These are phyloP conservation scores for Poecilobothrus nobilitatus DNA, from an alignment of 2,888 invertebrate species.

Conservation along the genomic window DNA sequence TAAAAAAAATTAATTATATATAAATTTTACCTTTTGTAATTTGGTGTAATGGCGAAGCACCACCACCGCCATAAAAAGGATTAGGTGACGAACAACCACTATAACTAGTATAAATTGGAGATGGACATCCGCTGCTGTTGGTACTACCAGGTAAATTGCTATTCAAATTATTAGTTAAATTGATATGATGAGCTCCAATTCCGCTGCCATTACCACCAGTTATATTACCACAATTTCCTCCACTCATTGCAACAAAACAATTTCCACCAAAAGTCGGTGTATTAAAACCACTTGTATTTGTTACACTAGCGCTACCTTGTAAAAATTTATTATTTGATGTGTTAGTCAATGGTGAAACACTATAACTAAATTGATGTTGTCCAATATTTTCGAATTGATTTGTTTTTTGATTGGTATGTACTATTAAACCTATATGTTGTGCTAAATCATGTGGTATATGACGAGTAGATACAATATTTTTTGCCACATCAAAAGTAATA, in stretches of 20 bases:
- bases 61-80: constrained; percentile 32
- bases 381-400: constrained; percentile 36
- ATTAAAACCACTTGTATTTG: constrained; percentile 22
- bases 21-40: constrained; percentile 52
- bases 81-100: constrained; percentile 41
- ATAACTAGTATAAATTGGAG: constrained; percentile 47
- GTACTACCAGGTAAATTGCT: constrained; percentile 24
- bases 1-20: constrained; percentile 48
- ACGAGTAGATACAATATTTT: constrained; percentile 44
- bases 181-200: constrained; percentile 26
- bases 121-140: constrained; percentile 41
- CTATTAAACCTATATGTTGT: constrained; percentile 48
- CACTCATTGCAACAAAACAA: not conserved
- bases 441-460: constrained; percentile 48
- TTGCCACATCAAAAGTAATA: constrained; percentile 41
- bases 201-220: constrained; percentile 14
- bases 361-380: constrained; percentile 40
- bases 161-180: constrained; percentile 21
- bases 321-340: constrained; percentile 14
- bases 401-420: constrained; percentile 45
- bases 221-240: constrained; percentile 9
- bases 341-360: constrained; percentile 36
- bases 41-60: constrained; percentile 48
- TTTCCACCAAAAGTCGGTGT: constrained; percentile 23
- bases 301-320: constrained; percentile 13